Evolutionary conservation across 2,113 vertebrate species (phyloP).

Genomic region (Mirounga angustirostris): DNA sequence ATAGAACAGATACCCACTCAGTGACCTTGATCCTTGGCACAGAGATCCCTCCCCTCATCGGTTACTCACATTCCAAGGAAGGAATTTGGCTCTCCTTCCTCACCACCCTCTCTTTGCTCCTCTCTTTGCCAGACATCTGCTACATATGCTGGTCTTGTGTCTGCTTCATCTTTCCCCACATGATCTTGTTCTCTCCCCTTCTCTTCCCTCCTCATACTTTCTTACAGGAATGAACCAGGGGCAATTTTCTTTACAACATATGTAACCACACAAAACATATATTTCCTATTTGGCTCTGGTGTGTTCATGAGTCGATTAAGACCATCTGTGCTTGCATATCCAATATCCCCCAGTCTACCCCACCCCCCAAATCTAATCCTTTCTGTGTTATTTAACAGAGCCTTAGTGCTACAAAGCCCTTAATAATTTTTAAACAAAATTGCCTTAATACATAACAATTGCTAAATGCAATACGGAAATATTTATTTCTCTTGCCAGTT

Average conservation of each 20-base stretch:
- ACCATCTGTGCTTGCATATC: conserved; percentile 73
- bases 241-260: conserved; percentile 77
- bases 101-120: not conserved
- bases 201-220: conserved; percentile 37
- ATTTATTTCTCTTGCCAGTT: conserved; percentile 75
- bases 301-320: conserved; percentile 70
- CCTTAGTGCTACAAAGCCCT: conserved; percentile 73
- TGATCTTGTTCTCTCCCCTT: conserved; percentile 44
- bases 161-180: conserved; percentile 75
- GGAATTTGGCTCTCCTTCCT: conserved; percentile 19
- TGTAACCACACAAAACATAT: conserved; percentile 71
- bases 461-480: conserved; percentile 79
- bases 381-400: conserved; percentile 75
- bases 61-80: conserved; percentile 44
- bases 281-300: conserved; percentile 71
- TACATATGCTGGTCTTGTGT: conserved; percentile 42
- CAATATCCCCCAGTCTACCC: conserved; percentile 62
- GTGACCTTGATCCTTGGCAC: not conserved
- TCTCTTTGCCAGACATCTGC: conserved; percentile 74
- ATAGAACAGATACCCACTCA: not conserved
- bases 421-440: conserved; percentile 81
- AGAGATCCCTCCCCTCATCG: not conserved
- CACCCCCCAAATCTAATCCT: conserved; percentile 73
- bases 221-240: conserved; percentile 68
- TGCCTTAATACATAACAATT: conserved; percentile 76